These are phyloP conservation scores for Heliconius nattereri DNA, from an alignment of 1,140 invertebrate genomes.

Conservation along the genomic window DNA sequence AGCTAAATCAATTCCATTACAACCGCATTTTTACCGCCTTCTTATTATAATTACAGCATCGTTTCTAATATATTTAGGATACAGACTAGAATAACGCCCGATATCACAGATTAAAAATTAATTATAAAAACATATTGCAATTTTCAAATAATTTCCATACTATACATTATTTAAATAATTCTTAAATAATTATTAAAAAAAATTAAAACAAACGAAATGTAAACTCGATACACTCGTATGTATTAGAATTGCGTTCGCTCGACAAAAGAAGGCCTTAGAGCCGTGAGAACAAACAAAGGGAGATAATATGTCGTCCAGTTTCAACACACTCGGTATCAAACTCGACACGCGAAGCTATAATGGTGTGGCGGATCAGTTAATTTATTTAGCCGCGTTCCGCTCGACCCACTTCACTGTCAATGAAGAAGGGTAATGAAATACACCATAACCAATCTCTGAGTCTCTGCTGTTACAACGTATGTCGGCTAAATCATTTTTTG, in stretches of 20 bases:
- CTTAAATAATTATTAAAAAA: no score
- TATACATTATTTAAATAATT: no score
- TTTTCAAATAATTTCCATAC: no score
- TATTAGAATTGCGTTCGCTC: background rate
- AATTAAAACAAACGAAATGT: no score
- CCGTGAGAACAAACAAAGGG: conserved; percentile 48
- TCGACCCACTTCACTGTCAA: conserved; percentile 70
- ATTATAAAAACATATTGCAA: no score
- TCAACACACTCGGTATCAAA: conserved; percentile 29
- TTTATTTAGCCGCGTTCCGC: conserved; percentile 70
- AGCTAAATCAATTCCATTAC: conserved; percentile 42
- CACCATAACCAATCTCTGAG: conserved; percentile 59
- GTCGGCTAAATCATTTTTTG: background rate
- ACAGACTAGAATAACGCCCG: background rate
- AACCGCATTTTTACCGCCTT: conserved; percentile 7
- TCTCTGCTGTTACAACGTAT: conserved; percentile 49
- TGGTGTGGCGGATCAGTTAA: conserved; percentile 53
- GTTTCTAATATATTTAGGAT: no score
- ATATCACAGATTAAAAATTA: no score
- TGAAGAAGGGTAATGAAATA: conserved; percentile 67
- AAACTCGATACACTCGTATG: background rate
- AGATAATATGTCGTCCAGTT: conserved; percentile 38
- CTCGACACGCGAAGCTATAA: conserved; percentile 38
- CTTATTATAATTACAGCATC: background rate
- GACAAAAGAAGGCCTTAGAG: conserved; percentile 30